These are phyloP conservation scores for Bombus cullumanus DNA, from an alignment of 1,140 invertebrate species.

Conservation along the genomic window DNA sequence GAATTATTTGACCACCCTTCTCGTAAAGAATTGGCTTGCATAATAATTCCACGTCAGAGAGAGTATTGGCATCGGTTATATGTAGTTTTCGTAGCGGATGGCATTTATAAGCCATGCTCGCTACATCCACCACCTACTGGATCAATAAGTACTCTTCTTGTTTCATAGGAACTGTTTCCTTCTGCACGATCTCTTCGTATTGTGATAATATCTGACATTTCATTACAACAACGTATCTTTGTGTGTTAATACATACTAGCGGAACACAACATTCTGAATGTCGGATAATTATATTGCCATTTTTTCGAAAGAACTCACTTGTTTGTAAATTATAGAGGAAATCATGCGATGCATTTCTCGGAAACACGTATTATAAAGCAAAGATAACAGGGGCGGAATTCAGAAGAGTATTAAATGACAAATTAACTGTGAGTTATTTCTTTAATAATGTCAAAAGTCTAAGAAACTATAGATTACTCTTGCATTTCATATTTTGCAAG, in stretches of 20 bases:
- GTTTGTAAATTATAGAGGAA: neutral
- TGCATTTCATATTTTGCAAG: neutral
- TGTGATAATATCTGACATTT: conserved; percentile 13
- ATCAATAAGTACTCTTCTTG: conserved; percentile 60
- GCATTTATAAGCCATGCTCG: conserved; percentile 36
- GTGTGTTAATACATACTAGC: neutral
- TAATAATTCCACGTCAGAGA: conserved; percentile 16
- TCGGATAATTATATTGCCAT: neutral
- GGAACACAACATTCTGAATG: no score
- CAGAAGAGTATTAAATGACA: neutral
- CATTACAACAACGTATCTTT: neutral
- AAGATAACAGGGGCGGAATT: neutral
- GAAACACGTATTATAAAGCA: neutral
- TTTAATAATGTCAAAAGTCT: neutral
- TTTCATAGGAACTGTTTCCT: conserved; percentile 45
- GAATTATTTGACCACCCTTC: neutral
- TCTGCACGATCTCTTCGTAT: conserved; percentile 3
- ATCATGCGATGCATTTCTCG: neutral
- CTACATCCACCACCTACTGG: conserved; percentile 39
- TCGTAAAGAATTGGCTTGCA: neutral
- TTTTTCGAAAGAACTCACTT: neutral
- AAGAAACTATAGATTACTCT: neutral
- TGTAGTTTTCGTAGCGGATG: conserved; percentile 37
- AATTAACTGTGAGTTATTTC: neutral
- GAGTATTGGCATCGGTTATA: conserved; percentile 24